Conservation (phyloP, 2,797 vertebrate species). For the Pseudomugil gertrudae region DNA sequence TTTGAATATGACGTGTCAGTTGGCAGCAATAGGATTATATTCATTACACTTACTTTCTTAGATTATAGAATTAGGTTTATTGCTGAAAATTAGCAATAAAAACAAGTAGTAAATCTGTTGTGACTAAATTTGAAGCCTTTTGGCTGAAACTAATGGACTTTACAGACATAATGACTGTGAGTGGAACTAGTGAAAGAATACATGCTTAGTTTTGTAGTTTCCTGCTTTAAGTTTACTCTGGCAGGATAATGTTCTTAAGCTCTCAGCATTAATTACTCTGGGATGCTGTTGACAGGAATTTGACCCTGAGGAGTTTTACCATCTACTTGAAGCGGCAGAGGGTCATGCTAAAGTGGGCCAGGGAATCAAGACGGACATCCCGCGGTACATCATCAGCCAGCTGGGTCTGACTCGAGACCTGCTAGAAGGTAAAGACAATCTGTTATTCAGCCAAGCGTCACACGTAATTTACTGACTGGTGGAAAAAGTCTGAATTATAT, state of each 20-base stretch:
- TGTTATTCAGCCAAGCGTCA: neutral
- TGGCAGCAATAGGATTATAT: neutral
- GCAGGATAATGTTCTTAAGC: neutral
- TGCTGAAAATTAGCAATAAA: neutral
- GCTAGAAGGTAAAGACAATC: constrained; percentile 84
- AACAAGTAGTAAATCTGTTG: constrained; percentile 1
- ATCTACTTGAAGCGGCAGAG: constrained; percentile 94
- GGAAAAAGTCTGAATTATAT: neutral
- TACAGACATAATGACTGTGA: neutral
- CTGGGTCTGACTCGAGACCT: constrained; percentile 92
- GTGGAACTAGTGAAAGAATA: neutral
- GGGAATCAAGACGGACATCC: constrained; percentile 95
- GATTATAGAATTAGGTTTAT: neutral
- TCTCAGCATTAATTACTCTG: constrained; percentile 28
- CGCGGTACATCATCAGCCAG: constrained; percentile 94
- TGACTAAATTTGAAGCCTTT: neutral
- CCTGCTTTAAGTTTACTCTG: neutral
- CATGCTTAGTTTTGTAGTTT: neutral
- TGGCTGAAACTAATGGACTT: neutral
- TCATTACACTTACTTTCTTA: neutral
- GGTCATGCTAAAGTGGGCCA: constrained; percentile 94
- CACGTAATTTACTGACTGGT: neutral
- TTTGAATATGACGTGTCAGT: neutral
- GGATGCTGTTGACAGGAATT: constrained; percentile 86
- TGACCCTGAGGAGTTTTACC: constrained; percentile 96